phyloP scores from a whole-genome alignment of 2,113 vertebrate genomes.

The Progne subis region DNA sequence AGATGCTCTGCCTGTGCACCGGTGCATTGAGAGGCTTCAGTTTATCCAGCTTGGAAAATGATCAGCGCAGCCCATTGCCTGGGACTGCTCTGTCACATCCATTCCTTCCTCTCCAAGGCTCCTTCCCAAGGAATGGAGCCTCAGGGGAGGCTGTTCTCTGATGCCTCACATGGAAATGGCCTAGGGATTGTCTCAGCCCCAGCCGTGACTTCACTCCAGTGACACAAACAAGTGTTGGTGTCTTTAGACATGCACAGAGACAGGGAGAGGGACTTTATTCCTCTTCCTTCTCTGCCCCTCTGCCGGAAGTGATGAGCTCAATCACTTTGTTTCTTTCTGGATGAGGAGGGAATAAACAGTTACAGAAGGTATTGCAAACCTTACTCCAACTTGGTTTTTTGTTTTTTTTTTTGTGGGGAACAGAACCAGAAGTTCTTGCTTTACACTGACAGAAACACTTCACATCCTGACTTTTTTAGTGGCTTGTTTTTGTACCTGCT shows the following conservation, averaged over 20 bases:
- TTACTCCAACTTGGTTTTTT: not conserved
- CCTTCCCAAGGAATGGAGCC: not conserved
- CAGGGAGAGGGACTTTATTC: not conserved
- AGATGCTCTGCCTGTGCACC: not conserved
- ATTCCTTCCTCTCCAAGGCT: not conserved
- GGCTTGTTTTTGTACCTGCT: not conserved
- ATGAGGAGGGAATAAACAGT: not conserved
- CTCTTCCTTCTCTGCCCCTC: not conserved
- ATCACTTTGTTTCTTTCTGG: not conserved
- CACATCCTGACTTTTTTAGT: not conserved
- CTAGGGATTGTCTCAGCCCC: not conserved
- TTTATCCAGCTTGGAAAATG: not conserved
- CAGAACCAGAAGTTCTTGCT: not conserved
- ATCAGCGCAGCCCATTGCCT: accelerated
- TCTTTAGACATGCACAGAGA: not conserved
- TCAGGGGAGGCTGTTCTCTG: not conserved
- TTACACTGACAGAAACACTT: not conserved
- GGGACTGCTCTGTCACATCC: not conserved
- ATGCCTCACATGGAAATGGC: accelerated
- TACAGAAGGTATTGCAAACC: not conserved
- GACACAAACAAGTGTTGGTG: accelerated
- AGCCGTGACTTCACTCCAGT: accelerated
- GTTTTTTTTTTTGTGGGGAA: not conserved
- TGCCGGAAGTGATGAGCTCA: not conserved
- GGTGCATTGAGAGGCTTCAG: not conserved